Base-by-base conservation (phyloP, 2,113 vertebrate species). In the Hydropotes inermis region DNA sequence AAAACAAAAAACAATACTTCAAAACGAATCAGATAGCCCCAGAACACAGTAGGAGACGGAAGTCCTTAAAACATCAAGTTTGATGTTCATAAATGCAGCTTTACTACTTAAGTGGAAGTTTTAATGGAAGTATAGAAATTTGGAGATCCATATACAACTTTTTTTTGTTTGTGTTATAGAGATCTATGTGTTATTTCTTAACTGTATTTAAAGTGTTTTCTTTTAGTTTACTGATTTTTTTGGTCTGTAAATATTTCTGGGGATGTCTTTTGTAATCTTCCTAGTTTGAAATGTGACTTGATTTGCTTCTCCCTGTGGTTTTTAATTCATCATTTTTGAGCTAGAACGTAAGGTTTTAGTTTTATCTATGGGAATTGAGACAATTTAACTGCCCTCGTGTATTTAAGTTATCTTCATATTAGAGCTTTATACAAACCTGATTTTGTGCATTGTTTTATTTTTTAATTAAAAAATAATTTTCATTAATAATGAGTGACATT, bases 401-500 rank as follows among this genome's bases (percentile, higher is more conserved):
- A 21, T 92, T 67, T 82, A 92, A 91, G 19, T 96, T 94, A 57
- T 84, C 43, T 89, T 96, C 33, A 21, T 81, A 14, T 54, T 96
- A 50, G 16, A 89, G 58, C 70, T 89, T 94, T 87, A 47, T 8
- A 47, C 54, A 36, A 86, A 79, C 39, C 89, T 92, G 45, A 64
- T 86, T 97, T 94, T 96, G 55, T 88, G 25, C 81, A n/a, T 95
- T 83, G 52, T 95, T 58, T 94, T 95, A 52, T 95, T 67, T 95
- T 95, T 67, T 83, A 52, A 97, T 14, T 93, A 61, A 92, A 93
- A 67, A 61, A 74, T 67, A 95, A 78, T 60, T 97, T 87, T 89
- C 39, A 97, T 93, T 98, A 98, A 97, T 95, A 91, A 60, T 91
- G 91, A 94, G 84, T 98, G 96, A 82, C 96, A 57, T 98, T 98